These are phyloP conservation scores for Chelon labrosus DNA, from an alignment of 2,797 vertebrate species.

Conservation along the genomic window DNA sequence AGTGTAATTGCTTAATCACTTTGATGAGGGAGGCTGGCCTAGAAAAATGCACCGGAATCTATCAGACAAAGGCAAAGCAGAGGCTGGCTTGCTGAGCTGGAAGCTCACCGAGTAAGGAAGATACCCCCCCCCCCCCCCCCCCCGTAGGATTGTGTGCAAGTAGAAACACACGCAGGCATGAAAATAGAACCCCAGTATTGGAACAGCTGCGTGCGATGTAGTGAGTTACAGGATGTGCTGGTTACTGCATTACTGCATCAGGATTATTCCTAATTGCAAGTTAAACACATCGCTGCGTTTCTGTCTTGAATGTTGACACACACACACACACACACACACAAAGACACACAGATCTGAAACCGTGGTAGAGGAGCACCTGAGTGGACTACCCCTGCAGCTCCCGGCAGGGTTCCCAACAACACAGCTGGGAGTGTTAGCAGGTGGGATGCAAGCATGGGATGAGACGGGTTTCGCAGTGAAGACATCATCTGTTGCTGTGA, in stretches of 20 bases:
- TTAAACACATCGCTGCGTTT: not conserved
- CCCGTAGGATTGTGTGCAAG: constrained; percentile 1
- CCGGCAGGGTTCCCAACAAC: constrained; percentile 34
- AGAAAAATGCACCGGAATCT: constrained; percentile 69
- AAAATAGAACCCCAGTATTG: not conserved
- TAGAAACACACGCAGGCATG: constrained; percentile 3
- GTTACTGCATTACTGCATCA: too few relatives aligned
- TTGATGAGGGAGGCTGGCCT: constrained; percentile 78
- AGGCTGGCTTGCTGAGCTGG: constrained; percentile 17
- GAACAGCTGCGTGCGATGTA: too few relatives aligned
- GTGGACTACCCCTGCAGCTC: constrained; percentile 38
- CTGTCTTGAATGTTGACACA: not conserved
- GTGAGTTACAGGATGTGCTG: not conserved
- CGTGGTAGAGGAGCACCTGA: constrained; percentile 14
- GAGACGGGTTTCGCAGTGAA: not conserved
- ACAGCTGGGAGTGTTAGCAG: constrained; percentile 48
- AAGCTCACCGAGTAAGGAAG: constrained; percentile 15
- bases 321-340: constrained; percentile 5
- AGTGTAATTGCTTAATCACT: constrained; percentile 83
- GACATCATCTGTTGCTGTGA: not conserved
- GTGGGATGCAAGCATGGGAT: constrained; percentile 37
- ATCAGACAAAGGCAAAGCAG: constrained; percentile 61
- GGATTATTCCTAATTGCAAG: too few relatives aligned
- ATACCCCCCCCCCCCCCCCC: too few relatives aligned
- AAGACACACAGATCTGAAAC: not conserved